Base-by-base conservation (phyloP, 2,888 invertebrate species). In the Cremastinae sp. region DNA sequence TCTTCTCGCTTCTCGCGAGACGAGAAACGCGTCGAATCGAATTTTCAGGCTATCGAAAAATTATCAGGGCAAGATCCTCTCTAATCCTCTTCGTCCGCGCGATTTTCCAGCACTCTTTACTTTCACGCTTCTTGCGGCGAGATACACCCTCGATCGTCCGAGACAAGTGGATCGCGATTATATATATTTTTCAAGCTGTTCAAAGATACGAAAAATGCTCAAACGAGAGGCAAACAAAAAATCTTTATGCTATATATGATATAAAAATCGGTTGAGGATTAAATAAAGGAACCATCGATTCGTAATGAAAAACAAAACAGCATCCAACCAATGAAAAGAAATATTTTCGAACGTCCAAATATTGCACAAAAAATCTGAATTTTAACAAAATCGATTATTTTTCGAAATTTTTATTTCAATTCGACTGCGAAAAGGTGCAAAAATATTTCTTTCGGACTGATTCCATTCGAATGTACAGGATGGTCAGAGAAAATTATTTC, bases 131-230 rank as follows among this genome's bases (percentile, higher is more conserved):
- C 4, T 47, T 49, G 1, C 7, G 0, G 49, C 12, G 18, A 12
- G 18, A 2, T 54, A 68, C 71, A 76, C 75, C 75, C 72, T 53
- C 75, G 75, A 76, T 76, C 75, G 75, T 68, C 56, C 75, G 34
- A 64, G 18, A 47, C 62, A 47, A 66, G 59, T n/a, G n/a, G n/a
- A n/a, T 34, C 34, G 34, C 47, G 66, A 66, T 65, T 49, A 75
- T 54, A 61, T 8, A 53, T n/a, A 41, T 2, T 2, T n/a, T 12
- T 41, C 8, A 41, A n/a, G 41, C 41, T n/a, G 41, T 9, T 51
- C 28, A 28, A 28, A n/a, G 28, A 5, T 28, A 28, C 5, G 28
- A 28, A 28, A 28, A 28, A 28, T 47, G 16, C 4, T 51, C 7
- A 0, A 9, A n/a, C n/a, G n/a, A 28, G 5, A 28, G 28, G 28